Percentiles rank a stretch among this genome's conserved stretches.
Conservation (phyloP, 2,888 invertebrate genomes). For the Sisyra terminalis region DNA sequence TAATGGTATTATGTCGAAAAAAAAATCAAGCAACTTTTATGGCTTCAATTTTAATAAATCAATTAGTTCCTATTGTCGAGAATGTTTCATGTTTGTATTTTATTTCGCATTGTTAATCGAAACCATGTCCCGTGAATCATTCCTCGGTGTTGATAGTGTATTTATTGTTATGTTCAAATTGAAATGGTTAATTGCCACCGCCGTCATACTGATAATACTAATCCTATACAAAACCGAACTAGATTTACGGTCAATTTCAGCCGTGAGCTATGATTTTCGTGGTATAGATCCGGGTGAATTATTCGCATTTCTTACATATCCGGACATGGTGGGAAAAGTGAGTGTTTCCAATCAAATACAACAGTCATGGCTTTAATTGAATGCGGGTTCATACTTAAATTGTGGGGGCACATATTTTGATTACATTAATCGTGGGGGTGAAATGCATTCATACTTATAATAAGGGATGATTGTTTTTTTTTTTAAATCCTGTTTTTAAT, state of each 20-base stretch:
- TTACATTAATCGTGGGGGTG: not conserved
- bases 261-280: conserved; percentile 8
- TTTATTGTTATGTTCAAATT: not conserved
- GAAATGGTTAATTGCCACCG: not conserved
- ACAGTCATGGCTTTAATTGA: not conserved
- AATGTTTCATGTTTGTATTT: too few species aligned
- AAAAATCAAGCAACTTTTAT: not conserved
- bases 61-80: too few species aligned
- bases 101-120: too few species aligned
- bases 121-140: too few species aligned
- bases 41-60: not conserved
- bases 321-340: conserved; percentile 8
- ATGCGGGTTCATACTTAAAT: not conserved
- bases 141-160: too few species aligned
- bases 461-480: too few species aligned
- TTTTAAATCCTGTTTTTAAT: not conserved
- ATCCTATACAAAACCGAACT: conserved; percentile 9
- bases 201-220: not conserved
- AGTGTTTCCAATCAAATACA: not conserved
- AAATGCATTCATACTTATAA: too few species aligned
- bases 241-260: conserved; percentile 8
- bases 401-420: not conserved
- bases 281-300: conserved; percentile 8
- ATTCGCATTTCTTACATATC: conserved; percentile 8
- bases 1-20: not conserved